These are phyloP conservation scores for Iselma pallidipennis DNA, from an alignment of 2,888 invertebrate species.

Conservation along the genomic window DNA sequence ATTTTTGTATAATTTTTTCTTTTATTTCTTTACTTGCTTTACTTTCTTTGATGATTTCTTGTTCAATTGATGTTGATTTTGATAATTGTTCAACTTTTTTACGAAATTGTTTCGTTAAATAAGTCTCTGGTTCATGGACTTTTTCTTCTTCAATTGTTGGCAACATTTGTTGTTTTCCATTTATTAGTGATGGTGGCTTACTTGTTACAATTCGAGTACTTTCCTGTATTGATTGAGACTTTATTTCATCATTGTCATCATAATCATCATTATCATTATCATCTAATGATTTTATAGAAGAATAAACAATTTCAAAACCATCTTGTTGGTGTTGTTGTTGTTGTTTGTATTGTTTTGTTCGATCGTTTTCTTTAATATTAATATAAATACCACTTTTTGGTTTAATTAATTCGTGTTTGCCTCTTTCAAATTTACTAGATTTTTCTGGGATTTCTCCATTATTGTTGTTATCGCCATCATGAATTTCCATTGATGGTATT, in stretches of 20 bases:
- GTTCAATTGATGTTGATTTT: slow-evolving; percentile 45
- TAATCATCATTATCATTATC: no score
- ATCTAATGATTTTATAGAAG: no score
- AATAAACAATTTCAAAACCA: no score
- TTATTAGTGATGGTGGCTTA: no score
- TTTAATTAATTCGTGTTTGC: slow-evolving; percentile 42
- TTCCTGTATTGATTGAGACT: not conserved
- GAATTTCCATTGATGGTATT: slow-evolving; percentile 48
- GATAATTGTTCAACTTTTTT: slow-evolving; percentile 49
- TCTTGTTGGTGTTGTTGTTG: no score
- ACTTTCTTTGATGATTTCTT: no score
- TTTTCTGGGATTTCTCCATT: slow-evolving; percentile 42
- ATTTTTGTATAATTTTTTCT: slow-evolving; percentile 48
- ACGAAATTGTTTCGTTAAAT: slow-evolving; percentile 44
- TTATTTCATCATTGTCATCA: not conserved
- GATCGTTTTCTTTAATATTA: no score
- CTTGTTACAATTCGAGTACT: no score
- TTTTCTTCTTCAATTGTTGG: slow-evolving; percentile 10
- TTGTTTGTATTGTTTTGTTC: no score
- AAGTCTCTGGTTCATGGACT: slow-evolving; percentile 16
- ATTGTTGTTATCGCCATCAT: slow-evolving; percentile 46
- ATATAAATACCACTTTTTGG: slow-evolving; percentile 52
- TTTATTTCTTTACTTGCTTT: slow-evolving; percentile 35
- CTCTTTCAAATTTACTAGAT: slow-evolving; percentile 43
- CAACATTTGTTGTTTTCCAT: slow-evolving; percentile 17